phyloP scores from a whole-genome alignment of 1,140 invertebrate species.

The Acromyrmex charruanus region DNA sequence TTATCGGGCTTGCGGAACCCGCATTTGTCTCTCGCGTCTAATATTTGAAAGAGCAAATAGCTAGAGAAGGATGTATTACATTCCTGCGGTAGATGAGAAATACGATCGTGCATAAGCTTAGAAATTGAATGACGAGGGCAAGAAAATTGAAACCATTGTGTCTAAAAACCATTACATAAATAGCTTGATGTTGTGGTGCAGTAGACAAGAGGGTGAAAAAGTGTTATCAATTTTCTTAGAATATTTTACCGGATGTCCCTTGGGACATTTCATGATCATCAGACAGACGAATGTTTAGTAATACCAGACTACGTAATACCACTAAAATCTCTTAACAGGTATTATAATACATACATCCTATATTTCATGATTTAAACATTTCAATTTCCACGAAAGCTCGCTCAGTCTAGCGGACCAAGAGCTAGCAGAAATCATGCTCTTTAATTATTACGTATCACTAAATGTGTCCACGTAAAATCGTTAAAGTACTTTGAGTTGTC shows the following conservation, averaged over 20 bases:
- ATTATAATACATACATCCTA: slow-evolving; percentile 41
- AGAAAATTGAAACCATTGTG: background rate
- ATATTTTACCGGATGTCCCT: background rate
- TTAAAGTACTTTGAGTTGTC: slow-evolving; percentile 9
- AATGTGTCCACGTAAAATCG: slow-evolving; percentile 16
- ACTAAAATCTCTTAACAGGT: slow-evolving; percentile 26
- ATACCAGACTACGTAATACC: slow-evolving; percentile 17
- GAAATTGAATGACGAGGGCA: background rate
- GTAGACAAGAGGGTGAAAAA: background rate
- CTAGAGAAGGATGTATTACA: background rate
- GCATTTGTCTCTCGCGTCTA: slow-evolving; percentile 32
- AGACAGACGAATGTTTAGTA: slow-evolving; percentile 15
- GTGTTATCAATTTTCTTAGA: background rate
- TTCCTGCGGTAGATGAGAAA: slow-evolving; percentile 11
- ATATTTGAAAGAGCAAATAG: slow-evolving; percentile 38
- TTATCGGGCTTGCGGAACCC: slow-evolving; percentile 14
- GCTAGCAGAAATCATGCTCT: slow-evolving; percentile 22
- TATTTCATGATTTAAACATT: slow-evolving; percentile 58
- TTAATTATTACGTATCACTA: slow-evolving; percentile 60
- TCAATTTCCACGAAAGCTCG: slow-evolving; percentile 50
- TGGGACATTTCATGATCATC: background rate
- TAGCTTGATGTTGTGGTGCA: background rate
- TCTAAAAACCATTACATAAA: background rate
- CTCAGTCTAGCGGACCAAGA: slow-evolving; percentile 3
- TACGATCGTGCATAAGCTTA: slow-evolving; percentile 18